phyloP scores from a whole-genome alignment of 92 coral and sea anemone genomes.

The Heliopora coerulea region DNA sequence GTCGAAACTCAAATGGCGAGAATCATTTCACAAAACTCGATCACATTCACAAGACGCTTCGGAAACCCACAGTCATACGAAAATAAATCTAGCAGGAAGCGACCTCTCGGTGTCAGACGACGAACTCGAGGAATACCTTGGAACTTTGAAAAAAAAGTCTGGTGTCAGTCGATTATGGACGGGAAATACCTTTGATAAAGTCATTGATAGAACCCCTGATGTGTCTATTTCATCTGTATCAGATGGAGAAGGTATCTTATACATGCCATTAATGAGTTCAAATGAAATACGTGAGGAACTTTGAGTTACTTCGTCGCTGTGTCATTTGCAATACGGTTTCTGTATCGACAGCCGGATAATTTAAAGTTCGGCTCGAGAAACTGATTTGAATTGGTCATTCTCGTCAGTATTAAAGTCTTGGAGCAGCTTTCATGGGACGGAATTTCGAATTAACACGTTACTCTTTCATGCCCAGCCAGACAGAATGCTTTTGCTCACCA shows the following conservation, averaged over 20 bases:
- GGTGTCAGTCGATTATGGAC: constrained; percentile 81
- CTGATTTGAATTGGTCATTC: no score
- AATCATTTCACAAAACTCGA: constrained; percentile 73
- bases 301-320: no score
- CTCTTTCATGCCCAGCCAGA: no score
- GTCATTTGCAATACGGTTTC: no score
- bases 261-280: no score
- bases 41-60: constrained; percentile 64
- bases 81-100: constrained; percentile 69
- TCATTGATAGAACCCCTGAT: constrained; percentile 91
- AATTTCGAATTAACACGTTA: no score
- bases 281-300: no score
- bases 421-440: no score
- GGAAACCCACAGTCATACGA: constrained; percentile 17
- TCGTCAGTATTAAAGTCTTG: no score
- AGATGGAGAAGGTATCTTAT: constrained; percentile 60
- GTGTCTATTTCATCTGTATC: constrained; percentile 81
- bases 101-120: constrained; percentile 55
- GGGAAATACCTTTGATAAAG: constrained; percentile 71
- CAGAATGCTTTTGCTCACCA: no score
- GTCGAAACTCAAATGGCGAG: constrained; percentile 69
- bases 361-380: no score
- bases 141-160: constrained; percentile 78
- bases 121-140: constrained; percentile 77
- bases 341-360: no score